phyloP scores from a whole-genome alignment of 2,888 invertebrate species.

The Sarcophaga rosellei region DNA sequence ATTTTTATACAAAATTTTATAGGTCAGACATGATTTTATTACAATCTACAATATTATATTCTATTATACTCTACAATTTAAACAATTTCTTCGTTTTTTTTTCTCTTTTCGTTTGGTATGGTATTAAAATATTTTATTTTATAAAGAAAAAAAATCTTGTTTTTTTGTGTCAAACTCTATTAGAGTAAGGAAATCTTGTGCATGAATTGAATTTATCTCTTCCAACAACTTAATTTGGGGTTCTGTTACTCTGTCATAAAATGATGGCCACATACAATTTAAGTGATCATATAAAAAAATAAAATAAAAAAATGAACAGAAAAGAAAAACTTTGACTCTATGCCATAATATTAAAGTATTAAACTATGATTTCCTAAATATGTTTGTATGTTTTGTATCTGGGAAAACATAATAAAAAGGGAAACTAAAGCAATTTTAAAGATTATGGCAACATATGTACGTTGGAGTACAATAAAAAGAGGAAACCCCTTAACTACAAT shows the following conservation, averaged over 20 bases:
- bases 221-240: neutral
- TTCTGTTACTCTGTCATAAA: neutral
- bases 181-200: neutral
- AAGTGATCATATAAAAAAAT: neutral
- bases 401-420: too few relatives aligned
- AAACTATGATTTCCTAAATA: too few relatives aligned
- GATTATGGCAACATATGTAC: too few relatives aligned
- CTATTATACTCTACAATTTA: neutral
- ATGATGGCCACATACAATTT: neutral
- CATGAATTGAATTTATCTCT: neutral
- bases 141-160: too few relatives aligned
- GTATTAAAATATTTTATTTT: neutral
- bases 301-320: too few relatives aligned
- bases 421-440: too few relatives aligned
- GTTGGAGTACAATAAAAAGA: too few relatives aligned
- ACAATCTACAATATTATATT: neutral
- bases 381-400: too few relatives aligned
- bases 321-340: too few relatives aligned
- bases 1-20: constrained; percentile 37
- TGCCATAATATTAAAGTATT: too few relatives aligned
- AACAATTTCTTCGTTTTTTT: neutral
- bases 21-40: constrained; percentile 51
- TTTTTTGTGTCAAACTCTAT: neutral
- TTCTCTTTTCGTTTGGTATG: neutral
- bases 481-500: too few relatives aligned